Base-by-base conservation (phyloP, 1,140 invertebrate species). In the Atta colombica region DNA sequence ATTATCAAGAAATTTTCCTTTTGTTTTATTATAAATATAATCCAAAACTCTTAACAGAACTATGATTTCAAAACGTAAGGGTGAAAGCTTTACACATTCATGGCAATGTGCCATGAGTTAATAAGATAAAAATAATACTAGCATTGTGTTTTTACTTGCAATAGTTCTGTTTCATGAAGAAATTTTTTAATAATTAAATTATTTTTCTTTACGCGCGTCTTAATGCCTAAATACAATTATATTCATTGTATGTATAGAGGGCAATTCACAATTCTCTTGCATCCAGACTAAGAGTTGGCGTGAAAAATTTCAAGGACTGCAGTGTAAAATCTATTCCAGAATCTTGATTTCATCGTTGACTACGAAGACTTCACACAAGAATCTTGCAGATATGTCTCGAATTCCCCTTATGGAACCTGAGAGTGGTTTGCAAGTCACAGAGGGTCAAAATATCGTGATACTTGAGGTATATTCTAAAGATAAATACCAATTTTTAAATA, bases 401-500 rank as follows among this genome's bases (percentile, higher is more conserved):
- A 80, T 88, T 53, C 89, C 92, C 35, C 74, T 93, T 3, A 80
- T 93, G 18, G 28, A 61, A 0, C 10, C 87, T 6, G 87, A 80
- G 3, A 77, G 12, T 28, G 75, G 7, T 12, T 65, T 51, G 2
- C 63, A 85, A 12, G 10, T 65, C 8, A 66, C 61, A 12, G 80
- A 87, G 77, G 77, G 69, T 14, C 72, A n/a, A 12, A 92, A 91
- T 18, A 91, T 78, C 71, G 91, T 94, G 10, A 90, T 92, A 16
- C 85, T 94, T 5, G 91, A 94, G 92, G 93, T 94, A 86, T 25
- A 49, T 61, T 45, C 1, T 78, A 78, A 65, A 66, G 2, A 65
- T n/a, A 55, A 21, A 35, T 45, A 14, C 25, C 39, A 77, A 65
- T n/a, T 7, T 65, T 77, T 66, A 12, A 28, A 63, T 53, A 58